Conservation (phyloP, 1,140 invertebrate genomes). For the Conopomorpha cramerella region DNA sequence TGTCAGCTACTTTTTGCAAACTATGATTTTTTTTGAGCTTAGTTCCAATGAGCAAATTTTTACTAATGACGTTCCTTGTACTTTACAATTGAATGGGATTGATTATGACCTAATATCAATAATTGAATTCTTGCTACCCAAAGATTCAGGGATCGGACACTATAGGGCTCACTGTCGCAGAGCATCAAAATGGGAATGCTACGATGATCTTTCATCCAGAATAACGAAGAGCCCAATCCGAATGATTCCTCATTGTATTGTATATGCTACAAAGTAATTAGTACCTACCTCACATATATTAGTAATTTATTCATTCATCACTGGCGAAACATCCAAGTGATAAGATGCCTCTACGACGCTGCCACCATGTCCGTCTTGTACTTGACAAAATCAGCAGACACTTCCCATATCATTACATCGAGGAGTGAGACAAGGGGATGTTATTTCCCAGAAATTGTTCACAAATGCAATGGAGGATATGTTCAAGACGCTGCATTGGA, state of each 20-base stretch:
- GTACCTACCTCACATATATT: no score
- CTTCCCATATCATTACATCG: no score
- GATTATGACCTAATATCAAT: slow-evolving; percentile 1
- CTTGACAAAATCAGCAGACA: no score
- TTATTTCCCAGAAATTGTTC: no score
- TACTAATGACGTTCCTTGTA: neutral
- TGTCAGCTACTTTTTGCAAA: neutral
- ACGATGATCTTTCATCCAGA: neutral
- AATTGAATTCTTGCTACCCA: slow-evolving; percentile 1
- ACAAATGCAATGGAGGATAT: no score
- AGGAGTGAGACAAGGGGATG: no score
- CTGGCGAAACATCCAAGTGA: no score
- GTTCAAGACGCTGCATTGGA: no score
- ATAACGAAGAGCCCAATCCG: neutral
- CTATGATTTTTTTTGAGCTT: slow-evolving; percentile 2
- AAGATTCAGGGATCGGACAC: neutral
- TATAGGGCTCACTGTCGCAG: slow-evolving; percentile 1
- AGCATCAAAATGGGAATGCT: slow-evolving; percentile 1
- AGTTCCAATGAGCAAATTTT: slow-evolving; percentile 1
- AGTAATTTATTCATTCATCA: no score
- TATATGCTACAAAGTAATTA: slow-evolving; percentile 3
- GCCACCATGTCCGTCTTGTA: no score
- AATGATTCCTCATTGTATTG: slow-evolving; percentile 2
- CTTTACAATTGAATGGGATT: neutral
- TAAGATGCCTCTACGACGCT: no score